Evolutionary conservation across 2,888 invertebrate species (phyloP).

Genomic region (Phyto melanocephala): DNA sequence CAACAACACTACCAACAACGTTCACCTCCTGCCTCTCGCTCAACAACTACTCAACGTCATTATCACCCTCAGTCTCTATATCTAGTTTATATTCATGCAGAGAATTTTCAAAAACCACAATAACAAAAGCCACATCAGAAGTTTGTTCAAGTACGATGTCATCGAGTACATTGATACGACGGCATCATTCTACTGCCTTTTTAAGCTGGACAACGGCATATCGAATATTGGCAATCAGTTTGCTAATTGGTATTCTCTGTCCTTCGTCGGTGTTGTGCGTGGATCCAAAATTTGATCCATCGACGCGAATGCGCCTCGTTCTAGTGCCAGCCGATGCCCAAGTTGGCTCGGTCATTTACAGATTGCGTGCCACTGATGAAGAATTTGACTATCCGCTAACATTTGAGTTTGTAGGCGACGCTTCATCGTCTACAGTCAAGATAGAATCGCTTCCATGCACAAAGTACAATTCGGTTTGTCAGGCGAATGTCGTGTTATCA

Average conservation of each 20-base stretch:
- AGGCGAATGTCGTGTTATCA: constrained; percentile 90
- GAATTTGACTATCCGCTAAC: constrained; percentile 92
- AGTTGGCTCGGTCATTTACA: constrained; percentile 91
- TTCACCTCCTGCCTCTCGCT: neutral
- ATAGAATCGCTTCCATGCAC: constrained; percentile 91
- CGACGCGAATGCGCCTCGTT: constrained; percentile 89
- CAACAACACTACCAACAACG: constrained; percentile 7
- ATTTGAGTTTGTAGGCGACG: constrained; percentile 88
- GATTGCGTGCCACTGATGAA: constrained; percentile 91
- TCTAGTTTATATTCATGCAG: constrained; percentile 5
- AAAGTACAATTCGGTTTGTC: constrained; percentile 91
- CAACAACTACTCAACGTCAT: neutral
- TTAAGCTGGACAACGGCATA: constrained; percentile 73
- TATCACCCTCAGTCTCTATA: neutral
- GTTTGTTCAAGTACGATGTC: neutral
- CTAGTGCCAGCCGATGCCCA: constrained; percentile 91
- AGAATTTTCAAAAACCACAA: neutral
- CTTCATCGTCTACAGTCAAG: constrained; percentile 87
- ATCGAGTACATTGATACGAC: neutral
- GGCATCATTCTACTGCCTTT: constrained; percentile 65
- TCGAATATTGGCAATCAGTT: constrained; percentile 77
- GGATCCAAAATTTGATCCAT: constrained; percentile 90
- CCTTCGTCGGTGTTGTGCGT: constrained; percentile 79
- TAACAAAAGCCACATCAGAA: constrained; percentile 10
- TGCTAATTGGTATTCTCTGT: constrained; percentile 76